phyloP scores from a whole-genome alignment of 2,888 invertebrate genomes.

The Drosophila mulleri region DNA sequence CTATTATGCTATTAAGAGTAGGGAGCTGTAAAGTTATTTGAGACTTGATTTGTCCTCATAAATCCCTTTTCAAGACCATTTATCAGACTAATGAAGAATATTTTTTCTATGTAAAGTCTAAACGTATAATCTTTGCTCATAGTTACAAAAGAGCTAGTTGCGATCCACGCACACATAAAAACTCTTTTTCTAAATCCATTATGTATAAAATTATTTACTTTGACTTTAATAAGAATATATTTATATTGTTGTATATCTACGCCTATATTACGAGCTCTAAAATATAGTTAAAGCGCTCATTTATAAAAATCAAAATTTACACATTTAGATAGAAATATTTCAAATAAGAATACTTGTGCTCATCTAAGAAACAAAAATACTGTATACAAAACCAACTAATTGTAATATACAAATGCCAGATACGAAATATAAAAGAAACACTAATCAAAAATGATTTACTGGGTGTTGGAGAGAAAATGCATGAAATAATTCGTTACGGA shows the following conservation, averaged over 20 bases:
- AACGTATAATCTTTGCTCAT: no score
- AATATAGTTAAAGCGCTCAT: conserved; percentile 17
- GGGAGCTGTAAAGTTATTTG: background rate
- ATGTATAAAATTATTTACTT: background rate
- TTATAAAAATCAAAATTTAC: conserved; percentile 17
- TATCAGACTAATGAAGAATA: background rate
- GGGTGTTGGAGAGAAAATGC: conserved; percentile 28
- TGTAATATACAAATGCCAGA: conserved; percentile 29
- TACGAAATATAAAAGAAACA: conserved; percentile 9
- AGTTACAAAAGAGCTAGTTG: no score
- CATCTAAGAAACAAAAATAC: conserved; percentile 31
- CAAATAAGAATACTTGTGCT: conserved; percentile 17
- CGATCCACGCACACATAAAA: no score
- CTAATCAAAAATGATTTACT: conserved; percentile 19
- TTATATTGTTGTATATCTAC: conserved; percentile 6
- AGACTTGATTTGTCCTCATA: background rate
- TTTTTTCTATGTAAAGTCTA: no score
- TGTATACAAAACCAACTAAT: conserved; percentile 47
- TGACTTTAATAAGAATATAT: background rate
- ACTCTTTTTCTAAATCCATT: background rate
- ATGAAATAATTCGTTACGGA: conserved; percentile 40
- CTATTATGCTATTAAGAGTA: background rate
- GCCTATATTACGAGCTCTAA: conserved; percentile 21
- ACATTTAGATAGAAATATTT: conserved; percentile 31
- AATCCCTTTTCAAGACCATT: background rate